A percentile compares a stretch with the other conserved stretches of the same genome.
Evolutionary conservation across 2,888 invertebrate genomes (phyloP).

Genomic region (Elmis aenea): DNA sequence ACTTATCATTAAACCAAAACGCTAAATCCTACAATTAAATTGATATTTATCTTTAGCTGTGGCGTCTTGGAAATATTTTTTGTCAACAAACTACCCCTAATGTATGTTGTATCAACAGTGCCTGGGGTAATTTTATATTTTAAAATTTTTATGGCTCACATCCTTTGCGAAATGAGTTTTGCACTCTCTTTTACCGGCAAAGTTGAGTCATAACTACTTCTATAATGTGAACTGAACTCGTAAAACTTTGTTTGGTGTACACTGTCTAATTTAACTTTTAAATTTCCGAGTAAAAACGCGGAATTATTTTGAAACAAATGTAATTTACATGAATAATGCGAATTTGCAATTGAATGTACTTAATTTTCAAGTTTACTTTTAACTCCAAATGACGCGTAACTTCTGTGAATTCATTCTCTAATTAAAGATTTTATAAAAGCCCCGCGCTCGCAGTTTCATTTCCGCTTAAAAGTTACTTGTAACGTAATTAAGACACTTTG

Average conservation of each 20-base stretch:
- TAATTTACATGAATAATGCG: constrained; percentile 38
- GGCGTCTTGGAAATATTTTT: no score
- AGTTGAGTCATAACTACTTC: constrained; percentile 41
- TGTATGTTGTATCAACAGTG: background rate
- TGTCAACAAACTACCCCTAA: background rate
- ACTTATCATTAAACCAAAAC: no score
- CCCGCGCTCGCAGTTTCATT: constrained; percentile 18
- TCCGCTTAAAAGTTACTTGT: constrained; percentile 18
- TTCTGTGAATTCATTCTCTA: constrained; percentile 22
- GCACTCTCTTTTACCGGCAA: constrained; percentile 31
- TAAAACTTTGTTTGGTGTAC: constrained; percentile 44
- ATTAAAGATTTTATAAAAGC: constrained; percentile 27
- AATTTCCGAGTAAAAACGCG: constrained; percentile 38
- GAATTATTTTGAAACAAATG: constrained; percentile 44
- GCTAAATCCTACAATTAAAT: no score
- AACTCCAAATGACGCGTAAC: constrained; percentile 20
- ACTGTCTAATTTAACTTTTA: constrained; percentile 43
- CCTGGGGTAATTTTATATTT: constrained; percentile 13
- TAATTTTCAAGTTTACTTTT: constrained; percentile 29
- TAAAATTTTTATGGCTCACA: constrained; percentile 30
- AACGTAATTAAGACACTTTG: no score
- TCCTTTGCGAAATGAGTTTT: constrained; percentile 31
- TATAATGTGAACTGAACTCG: constrained; percentile 43
- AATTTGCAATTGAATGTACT: constrained; percentile 33
- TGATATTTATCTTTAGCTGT: no score